A percentile compares a stretch with the other conserved stretches of the same genome.
Conservation (phyloP, 2,888 invertebrate genomes). For the Callosobruchus maculatus region DNA sequence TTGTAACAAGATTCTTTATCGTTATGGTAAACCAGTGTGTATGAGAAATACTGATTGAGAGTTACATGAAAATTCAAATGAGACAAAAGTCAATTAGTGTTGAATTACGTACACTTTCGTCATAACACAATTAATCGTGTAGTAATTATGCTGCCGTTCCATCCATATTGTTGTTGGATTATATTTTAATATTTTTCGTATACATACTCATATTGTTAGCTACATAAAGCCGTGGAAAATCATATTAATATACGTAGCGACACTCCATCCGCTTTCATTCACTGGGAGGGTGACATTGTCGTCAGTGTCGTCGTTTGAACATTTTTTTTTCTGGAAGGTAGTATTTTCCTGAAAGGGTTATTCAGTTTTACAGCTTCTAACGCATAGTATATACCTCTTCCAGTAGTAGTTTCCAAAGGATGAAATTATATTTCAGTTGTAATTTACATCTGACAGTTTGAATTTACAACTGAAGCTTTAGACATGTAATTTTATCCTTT, state of each 20-base stretch:
- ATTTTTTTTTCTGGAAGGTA: too few species aligned
- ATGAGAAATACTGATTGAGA: not conserved
- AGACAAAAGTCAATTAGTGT: not conserved
- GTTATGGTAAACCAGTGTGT: not conserved
- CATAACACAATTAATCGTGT: not conserved
- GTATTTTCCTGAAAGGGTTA: too few species aligned
- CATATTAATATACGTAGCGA: not conserved
- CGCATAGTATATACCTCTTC: too few species aligned
- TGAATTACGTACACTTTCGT: not conserved
- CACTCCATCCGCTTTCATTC: too few species aligned
- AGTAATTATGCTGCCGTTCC: not conserved
- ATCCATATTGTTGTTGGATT: not conserved
- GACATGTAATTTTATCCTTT: too few species aligned
- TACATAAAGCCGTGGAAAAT: not conserved
- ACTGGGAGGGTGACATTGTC: too few species aligned
- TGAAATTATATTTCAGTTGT: too few species aligned
- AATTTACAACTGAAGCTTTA: too few species aligned
- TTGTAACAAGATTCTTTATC: not conserved
- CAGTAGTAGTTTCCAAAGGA: too few species aligned
- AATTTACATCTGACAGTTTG: too few species aligned
- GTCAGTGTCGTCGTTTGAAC: too few species aligned
- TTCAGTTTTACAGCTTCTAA: too few species aligned
- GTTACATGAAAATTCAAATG: not conserved
- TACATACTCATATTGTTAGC: not conserved
- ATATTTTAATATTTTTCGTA: not conserved